Evolutionary conservation across 2,797 vertebrate genomes (phyloP), one percentile per base, ranked within the genome.

Genomic region (Takifugu ocellatus): DNA sequence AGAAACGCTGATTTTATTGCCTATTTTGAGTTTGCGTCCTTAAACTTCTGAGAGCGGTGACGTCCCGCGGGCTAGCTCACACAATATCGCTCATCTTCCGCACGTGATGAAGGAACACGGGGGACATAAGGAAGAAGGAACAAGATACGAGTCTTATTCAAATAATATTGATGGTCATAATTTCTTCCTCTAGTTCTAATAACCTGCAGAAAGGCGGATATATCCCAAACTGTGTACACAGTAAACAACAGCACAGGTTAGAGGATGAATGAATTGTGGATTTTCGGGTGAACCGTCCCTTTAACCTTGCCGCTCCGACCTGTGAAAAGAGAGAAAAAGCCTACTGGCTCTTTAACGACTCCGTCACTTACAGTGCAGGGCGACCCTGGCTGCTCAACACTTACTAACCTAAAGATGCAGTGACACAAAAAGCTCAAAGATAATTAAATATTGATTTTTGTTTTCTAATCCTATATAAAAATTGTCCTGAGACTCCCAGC

Each of bases 401-500:
- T 94, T 92, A 92, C 93, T 92, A 90, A 88, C 92, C 94, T 92
- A 95, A 96, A 94, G 94, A 97, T 95, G 94, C 94, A 94, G 93
- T 92, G 94, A 94, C 94, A 96, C 94, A 95, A 96, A 95, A 95
- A 94, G 94, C 94, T 96, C 93, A 94, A 94, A 96, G 95, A 98
- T 98, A 98, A 98, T 98, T 98, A 98, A 97, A 97, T 98, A 98
- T 97, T 97, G 95, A 98, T 98, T 97, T 97, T 95, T 96, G 95
- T 96, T 97, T 97, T 97, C 95, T 97, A 98, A 97, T 97, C 95
- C 95, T 92, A 95, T 95, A 96, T 97, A 96, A 96, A 97, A 97
- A 97, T 97, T 97, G 95, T 96, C 93, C 94, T 93, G 95, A 94
- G 94, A 94, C 94, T 97, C 95, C 95, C 94, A 94, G 70, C 85